A percentile compares a stretch with the other conserved stretches of the same genome.
Conservation (phyloP, 2,888 invertebrate species). For the Heteromurus nitidus region DNA sequence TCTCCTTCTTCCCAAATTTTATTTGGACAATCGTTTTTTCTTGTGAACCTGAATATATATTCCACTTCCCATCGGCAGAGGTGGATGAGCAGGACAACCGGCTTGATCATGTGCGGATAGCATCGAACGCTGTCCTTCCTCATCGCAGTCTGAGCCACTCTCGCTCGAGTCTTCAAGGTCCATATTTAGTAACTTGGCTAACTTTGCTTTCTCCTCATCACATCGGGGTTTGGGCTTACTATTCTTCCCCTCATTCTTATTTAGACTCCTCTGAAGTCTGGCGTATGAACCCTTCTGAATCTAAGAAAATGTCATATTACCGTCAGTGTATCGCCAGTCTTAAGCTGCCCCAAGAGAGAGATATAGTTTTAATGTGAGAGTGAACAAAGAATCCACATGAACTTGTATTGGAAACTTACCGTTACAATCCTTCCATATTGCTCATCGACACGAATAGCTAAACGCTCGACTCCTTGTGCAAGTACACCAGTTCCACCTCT, state of each 20-base stretch:
- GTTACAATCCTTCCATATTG: slow-evolving; percentile 27
- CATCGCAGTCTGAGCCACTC: slow-evolving; percentile 3
- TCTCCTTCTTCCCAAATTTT: neutral
- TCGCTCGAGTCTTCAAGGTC: neutral
- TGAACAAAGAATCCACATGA: neutral
- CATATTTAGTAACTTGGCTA: slow-evolving; percentile 5
- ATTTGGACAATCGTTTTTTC: neutral
- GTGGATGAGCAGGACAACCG: slow-evolving; percentile 20
- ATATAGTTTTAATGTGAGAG: neutral
- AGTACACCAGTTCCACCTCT: slow-evolving; percentile 53
- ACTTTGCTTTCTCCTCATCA: too few species aligned
- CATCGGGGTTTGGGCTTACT: too few species aligned
- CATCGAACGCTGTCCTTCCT: neutral
- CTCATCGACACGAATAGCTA: slow-evolving; percentile 24
- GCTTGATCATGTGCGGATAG: neutral
- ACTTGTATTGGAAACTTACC: neutral
- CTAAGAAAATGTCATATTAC: too few species aligned
- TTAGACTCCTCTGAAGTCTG: neutral
- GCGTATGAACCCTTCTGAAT: neutral
- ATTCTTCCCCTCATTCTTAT: slow-evolving; percentile 8
- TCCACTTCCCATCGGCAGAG: neutral
- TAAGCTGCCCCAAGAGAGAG: neutral
- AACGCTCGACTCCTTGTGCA: slow-evolving; percentile 8
- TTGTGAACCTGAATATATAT: too few species aligned
- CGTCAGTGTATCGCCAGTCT: neutral